phyloP scores from a whole-genome alignment of 2,113 vertebrate genomes.

The Entelurus aequoreus region DNA sequence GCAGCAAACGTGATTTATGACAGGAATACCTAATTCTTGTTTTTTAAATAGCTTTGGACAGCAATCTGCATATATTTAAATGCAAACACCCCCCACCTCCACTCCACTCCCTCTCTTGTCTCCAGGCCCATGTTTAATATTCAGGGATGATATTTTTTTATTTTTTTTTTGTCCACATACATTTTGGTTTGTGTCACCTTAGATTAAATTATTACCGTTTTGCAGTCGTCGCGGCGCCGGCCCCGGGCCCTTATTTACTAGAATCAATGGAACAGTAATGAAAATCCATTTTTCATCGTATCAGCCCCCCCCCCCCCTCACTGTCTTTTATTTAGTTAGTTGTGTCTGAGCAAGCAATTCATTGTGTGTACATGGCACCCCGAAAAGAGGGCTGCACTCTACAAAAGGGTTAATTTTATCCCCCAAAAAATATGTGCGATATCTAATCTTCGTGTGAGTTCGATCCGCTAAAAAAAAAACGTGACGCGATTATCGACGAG shows the following conservation, averaged over 20 bases:
- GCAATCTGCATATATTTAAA: slow-evolving; percentile 99
- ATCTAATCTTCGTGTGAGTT: too few species aligned
- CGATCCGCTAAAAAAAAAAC: too few species aligned
- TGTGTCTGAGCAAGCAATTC: slow-evolving; percentile 99
- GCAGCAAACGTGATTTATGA: slow-evolving; percentile 99
- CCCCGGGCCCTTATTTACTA: slow-evolving; percentile 98
- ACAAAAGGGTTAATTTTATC: slow-evolving; percentile 86
- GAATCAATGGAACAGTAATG: slow-evolving; percentile 99
- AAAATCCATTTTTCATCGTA: slow-evolving; percentile 99
- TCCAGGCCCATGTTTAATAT: slow-evolving; percentile 98
- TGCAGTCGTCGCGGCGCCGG: slow-evolving; percentile 88
- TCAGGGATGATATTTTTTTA: slow-evolving; percentile 91
- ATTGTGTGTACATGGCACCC: slow-evolving; percentile 97
- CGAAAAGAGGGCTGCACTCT: slow-evolving; percentile 75
- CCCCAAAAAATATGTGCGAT: slow-evolving; percentile 14
- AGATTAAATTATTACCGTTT: slow-evolving; percentile 99
- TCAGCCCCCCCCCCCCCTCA: slow-evolving; percentile 81
- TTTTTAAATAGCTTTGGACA: slow-evolving; percentile 98
- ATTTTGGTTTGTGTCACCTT: slow-evolving; percentile 99
- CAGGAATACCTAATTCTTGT: slow-evolving; percentile 99
- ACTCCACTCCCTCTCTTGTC: slow-evolving; percentile 73
- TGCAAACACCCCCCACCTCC: slow-evolving; percentile 71
- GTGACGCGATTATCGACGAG: too few species aligned
- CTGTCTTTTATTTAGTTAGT: slow-evolving; percentile 99
- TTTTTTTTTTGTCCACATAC: slow-evolving; percentile 93